Evolutionary conservation across 2,113 vertebrate genomes (phyloP).

Genomic region (Taurulus bubalis): DNA sequence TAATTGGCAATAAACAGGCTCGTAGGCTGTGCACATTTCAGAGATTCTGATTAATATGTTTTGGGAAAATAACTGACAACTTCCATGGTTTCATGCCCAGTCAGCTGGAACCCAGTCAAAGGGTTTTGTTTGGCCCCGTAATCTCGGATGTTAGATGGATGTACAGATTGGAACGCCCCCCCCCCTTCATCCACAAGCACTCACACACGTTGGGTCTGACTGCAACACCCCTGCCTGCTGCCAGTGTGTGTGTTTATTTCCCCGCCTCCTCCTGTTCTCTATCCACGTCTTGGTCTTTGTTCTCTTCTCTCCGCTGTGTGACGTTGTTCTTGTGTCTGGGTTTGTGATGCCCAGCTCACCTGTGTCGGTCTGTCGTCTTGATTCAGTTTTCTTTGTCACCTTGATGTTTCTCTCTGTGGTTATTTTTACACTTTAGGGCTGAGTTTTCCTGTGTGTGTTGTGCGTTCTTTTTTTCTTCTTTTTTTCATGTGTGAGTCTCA

Average conservation of each 20-base stretch:
- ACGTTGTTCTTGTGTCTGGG: slow-evolving; percentile 50
- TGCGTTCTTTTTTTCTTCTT: neutral
- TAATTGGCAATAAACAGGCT: neutral
- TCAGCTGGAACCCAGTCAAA: slow-evolving; percentile 37
- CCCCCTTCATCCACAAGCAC: neutral
- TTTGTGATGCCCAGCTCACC: slow-evolving; percentile 44
- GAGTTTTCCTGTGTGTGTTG: slow-evolving; percentile 55
- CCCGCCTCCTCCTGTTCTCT: neutral
- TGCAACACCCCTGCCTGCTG: slow-evolving; percentile 1
- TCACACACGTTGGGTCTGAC: slow-evolving; percentile 2
- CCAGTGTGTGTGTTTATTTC: slow-evolving; percentile 36
- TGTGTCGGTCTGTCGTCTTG: slow-evolving; percentile 44
- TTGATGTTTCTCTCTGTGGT: slow-evolving; percentile 41
- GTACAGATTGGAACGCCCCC: neutral
- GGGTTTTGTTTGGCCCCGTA: slow-evolving; percentile 39
- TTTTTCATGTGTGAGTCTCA: slow-evolving; percentile 13
- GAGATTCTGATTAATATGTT: slow-evolving; percentile 19
- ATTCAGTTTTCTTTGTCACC: slow-evolving; percentile 54
- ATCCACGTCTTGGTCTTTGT: slow-evolving; percentile 41
- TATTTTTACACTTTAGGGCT: slow-evolving; percentile 5
- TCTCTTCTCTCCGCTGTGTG: slow-evolving; percentile 30
- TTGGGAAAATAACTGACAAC: neutral
- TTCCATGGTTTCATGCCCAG: slow-evolving; percentile 17
- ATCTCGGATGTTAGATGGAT: slow-evolving; percentile 32
- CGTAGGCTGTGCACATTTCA: neutral